Conservation (phyloP, 2,888 invertebrate genomes). For the Netelia melanura region DNA sequence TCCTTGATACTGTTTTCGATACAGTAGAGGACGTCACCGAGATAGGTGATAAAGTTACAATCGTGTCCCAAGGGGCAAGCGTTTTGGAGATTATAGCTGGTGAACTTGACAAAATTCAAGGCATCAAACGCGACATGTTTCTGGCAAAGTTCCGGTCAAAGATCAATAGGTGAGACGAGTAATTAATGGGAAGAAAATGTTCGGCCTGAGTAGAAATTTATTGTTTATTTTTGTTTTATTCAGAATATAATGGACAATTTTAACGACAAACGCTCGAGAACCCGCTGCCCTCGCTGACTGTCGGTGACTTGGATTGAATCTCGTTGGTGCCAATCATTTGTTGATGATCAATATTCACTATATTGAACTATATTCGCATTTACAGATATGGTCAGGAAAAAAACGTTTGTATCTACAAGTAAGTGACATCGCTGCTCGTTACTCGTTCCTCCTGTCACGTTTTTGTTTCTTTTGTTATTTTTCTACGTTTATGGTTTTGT, state of each 20-base stretch:
- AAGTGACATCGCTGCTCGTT: no score
- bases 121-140: constrained; percentile 85
- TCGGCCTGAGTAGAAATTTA: not conserved
- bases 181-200: no score
- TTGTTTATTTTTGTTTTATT: constrained; percentile 32
- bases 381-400: constrained; percentile 86
- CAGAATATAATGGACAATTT: constrained; percentile 79
- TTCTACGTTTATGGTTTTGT: no score
- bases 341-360: constrained; percentile 95
- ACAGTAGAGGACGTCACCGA: constrained; percentile 85
- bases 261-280: constrained; percentile 71
- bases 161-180: constrained; percentile 86
- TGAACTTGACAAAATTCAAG: constrained; percentile 88
- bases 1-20: constrained; percentile 83
- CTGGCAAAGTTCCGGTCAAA: constrained; percentile 87
- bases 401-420: no score
- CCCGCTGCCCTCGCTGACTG: constrained; percentile 94
- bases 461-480: no score
- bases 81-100: constrained; percentile 90
- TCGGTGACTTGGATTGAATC: constrained; percentile 87
- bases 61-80: constrained; percentile 97
- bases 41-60: constrained; percentile 90
- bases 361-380: no score
- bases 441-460: no score
- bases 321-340: constrained; percentile 96